These are phyloP conservation scores for Hoplostethus mediterraneus DNA, from an alignment of 2,797 vertebrate species.

Conservation along the genomic window DNA sequence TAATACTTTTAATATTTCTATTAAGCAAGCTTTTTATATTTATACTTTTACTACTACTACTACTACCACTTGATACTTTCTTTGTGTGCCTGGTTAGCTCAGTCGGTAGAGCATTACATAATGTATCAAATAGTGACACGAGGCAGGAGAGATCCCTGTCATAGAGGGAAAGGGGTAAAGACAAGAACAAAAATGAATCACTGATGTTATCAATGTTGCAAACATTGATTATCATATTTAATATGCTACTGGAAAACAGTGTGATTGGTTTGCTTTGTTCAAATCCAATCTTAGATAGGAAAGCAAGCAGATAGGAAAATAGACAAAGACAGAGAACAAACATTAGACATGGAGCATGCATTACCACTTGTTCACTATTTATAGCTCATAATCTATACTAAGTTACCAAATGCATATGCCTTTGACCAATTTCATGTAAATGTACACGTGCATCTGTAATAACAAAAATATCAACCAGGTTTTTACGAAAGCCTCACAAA, in stretches of 20 bases:
- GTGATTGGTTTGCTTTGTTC: slow-evolving; percentile 43
- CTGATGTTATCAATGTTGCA: slow-evolving; percentile 9
- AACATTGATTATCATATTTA: slow-evolving; percentile 26
- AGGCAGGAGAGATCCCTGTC: slow-evolving; percentile 10
- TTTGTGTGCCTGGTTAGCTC: slow-evolving; percentile 35
- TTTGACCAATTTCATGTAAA: slow-evolving; percentile 26
- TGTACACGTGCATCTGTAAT: not conserved
- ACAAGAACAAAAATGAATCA: slow-evolving; percentile 14
- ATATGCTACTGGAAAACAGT: slow-evolving; percentile 13
- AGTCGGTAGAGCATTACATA: slow-evolving; percentile 57
- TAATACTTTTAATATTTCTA: too few relatives aligned
- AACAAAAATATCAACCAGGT: slow-evolving; percentile 18
- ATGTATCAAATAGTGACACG: slow-evolving; percentile 7
- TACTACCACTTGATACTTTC: too few relatives aligned
- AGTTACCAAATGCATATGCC: not conserved
- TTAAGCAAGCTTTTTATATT: too few relatives aligned
- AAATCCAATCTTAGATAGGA: slow-evolving; percentile 21
- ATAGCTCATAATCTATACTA: slow-evolving; percentile 2
- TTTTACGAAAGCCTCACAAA: slow-evolving; percentile 13
- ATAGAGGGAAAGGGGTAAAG: slow-evolving; percentile 3
- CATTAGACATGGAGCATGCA: slow-evolving; percentile 34
- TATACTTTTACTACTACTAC: too few relatives aligned
- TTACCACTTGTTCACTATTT: not conserved
- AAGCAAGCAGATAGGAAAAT: slow-evolving; percentile 19
- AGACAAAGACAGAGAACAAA: slow-evolving; percentile 17